Evolutionary conservation across 1,140 invertebrate genomes (phyloP), one percentile per base, ranked within the genome.

Genomic region (Drosophila pseudoananassae): DNA sequence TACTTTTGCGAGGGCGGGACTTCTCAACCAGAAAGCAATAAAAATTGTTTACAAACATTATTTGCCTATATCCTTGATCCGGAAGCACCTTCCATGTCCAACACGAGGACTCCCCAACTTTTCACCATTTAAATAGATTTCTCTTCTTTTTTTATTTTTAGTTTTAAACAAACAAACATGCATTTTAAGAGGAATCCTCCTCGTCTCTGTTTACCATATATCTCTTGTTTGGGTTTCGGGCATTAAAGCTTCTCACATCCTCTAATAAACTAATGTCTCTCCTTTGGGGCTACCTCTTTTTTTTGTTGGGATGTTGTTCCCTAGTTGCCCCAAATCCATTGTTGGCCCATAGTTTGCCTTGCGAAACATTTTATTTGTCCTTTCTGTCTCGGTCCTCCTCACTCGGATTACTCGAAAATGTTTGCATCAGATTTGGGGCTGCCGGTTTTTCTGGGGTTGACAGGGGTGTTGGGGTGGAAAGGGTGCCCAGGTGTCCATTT

Each of bases 31-130:
- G 77, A 78, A 90, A 89, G 82, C 88, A 90, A 90, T 90, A 90
- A 90, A 90, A 90, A 90, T 90, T 90, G 88, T 90, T 90, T 90
- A 90, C 83, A 88, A 57, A 90, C 78, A 73, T 82, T 90, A 88
- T 90, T 90, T 83, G 78, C 76, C 50, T 75, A 70, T 51, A 76
- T 82, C 78, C 78, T 82, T 78, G 69, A 59, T 46, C 53, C 71
- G 77, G 82, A 83, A 88, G 82, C 87, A 90, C 87, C 87, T 90
- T 90, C 75, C 83, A 79, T 71, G 77, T 73, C 63, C 57, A 76
- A 73, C 65, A 61, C n/a, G 5, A 56, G 51, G 33, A 27, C 10
- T 46, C 38, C 38, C 25, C 53, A 76, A 78, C 73, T 78, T 81
- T 88, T 69, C 64, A 70, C 75, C 64, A 88, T 88, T 85, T 83